Percentiles rank a stretch among this genome's conserved stretches.
Evolutionary conservation across 2,888 invertebrate species (phyloP).

Genomic region (Branchinecta sandiegonensis): DNA sequence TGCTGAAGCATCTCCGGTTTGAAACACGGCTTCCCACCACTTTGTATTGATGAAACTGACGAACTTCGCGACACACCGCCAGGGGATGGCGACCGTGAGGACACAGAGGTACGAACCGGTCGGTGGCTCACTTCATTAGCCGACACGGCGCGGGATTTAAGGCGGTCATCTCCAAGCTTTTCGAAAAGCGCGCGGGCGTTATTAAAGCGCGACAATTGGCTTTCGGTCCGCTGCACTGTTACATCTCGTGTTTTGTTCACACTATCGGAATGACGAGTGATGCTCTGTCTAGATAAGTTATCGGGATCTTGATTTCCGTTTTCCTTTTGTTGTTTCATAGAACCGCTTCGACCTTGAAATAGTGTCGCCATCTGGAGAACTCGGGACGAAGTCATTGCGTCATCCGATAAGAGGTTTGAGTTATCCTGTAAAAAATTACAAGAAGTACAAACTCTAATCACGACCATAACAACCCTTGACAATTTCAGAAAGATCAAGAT

Average conservation of each 20-base stretch:
- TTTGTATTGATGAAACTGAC: constrained; percentile 15
- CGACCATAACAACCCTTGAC: no score
- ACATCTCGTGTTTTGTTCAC: constrained; percentile 39
- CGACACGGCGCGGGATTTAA: constrained; percentile 18
- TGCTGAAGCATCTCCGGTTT: background rate
- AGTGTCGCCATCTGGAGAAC: constrained; percentile 12
- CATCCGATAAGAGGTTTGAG: background rate
- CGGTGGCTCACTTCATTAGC: constrained; percentile 17
- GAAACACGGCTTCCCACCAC: constrained; percentile 15
- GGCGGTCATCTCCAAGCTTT: constrained; percentile 47
- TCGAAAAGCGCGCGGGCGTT: constrained; percentile 82
- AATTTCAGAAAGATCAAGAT: no score
- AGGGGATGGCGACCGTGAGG: constrained; percentile 26
- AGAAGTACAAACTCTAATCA: background rate
- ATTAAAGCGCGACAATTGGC: constrained; percentile 77
- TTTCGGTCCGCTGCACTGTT: constrained; percentile 68
- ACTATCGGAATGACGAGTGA: background rate
- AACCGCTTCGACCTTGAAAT: background rate
- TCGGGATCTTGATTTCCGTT: background rate
- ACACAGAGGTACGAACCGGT: background rate
- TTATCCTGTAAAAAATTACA: background rate
- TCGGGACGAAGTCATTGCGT: background rate
- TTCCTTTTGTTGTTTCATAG: background rate
- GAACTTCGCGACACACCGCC: constrained; percentile 17
- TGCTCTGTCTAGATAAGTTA: constrained; percentile 2